phyloP scores from a whole-genome alignment of 2,113 vertebrate genomes.

The Ceyx margarethae region DNA sequence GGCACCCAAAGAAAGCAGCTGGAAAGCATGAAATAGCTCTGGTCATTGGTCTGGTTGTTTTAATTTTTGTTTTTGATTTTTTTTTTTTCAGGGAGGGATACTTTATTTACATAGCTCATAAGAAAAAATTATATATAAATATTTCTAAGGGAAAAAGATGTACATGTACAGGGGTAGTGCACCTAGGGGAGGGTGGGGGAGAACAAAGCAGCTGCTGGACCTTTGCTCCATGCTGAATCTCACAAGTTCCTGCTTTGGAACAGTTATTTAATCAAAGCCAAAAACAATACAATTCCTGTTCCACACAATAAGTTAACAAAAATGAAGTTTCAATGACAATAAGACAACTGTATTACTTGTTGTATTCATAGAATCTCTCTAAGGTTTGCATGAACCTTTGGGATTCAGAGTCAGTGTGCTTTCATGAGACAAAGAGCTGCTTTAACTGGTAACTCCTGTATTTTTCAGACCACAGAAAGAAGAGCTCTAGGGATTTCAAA shows the following conservation, averaged over 20 bases:
- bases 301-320: neutral
- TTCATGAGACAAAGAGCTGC: neutral
- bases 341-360: neutral
- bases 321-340: neutral
- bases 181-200: neutral
- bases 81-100: neutral
- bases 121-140: neutral
- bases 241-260: neutral
- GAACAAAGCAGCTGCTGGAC: neutral
- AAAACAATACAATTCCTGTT: neutral
- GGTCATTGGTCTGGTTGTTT: neutral
- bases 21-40: neutral
- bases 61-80: neutral
- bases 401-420: neutral
- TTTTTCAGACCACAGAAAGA: conserved; percentile 24
- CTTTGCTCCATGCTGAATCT: neutral
- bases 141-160: neutral
- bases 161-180: neutral
- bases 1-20: neutral
- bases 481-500: conserved; percentile 24
- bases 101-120: neutral
- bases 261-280: neutral
- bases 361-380: neutral
- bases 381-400: neutral
- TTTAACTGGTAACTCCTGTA: neutral